Conservation (phyloP, 1,140 invertebrate genomes). For the Halotydeus destructor region DNA sequence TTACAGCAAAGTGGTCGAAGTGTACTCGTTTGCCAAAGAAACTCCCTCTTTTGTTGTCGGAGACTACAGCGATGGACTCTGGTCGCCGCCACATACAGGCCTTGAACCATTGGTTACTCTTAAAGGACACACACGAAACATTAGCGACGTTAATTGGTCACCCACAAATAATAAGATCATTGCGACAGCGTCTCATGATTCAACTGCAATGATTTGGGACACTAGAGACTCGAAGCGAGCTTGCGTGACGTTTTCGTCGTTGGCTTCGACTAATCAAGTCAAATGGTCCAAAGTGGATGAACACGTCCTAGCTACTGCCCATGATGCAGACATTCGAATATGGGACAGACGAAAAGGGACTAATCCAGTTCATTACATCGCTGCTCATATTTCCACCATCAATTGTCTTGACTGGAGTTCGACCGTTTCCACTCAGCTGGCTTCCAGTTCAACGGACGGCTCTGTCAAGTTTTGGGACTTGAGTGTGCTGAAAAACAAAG, state of each 20-base stretch:
- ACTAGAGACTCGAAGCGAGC: slow-evolving; percentile 38
- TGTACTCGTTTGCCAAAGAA: slow-evolving; percentile 10
- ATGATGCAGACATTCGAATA: slow-evolving; percentile 81
- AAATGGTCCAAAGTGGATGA: slow-evolving; percentile 70
- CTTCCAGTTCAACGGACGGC: slow-evolving; percentile 81
- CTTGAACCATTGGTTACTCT: slow-evolving; percentile 47
- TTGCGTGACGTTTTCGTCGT: slow-evolving; percentile 50
- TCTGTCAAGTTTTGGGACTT: slow-evolving; percentile 83
- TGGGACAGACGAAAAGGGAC: slow-evolving; percentile 76
- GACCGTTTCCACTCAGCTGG: slow-evolving; percentile 48
- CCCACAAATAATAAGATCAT: slow-evolving; percentile 63
- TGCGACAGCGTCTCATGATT: slow-evolving; percentile 79
- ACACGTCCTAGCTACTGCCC: slow-evolving; percentile 68
- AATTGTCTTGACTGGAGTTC: slow-evolving; percentile 85
- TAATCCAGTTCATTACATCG: slow-evolving; percentile 69
- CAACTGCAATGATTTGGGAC: slow-evolving; percentile 82
- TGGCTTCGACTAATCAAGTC: slow-evolving; percentile 76
- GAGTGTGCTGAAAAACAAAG: slow-evolving; percentile 44
- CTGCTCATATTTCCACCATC: slow-evolving; percentile 77
- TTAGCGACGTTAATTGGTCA: slow-evolving; percentile 77
- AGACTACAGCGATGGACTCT: slow-evolving; percentile 55
- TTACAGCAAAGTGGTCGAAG: slow-evolving; percentile 15
- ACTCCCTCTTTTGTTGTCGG: slow-evolving; percentile 5
- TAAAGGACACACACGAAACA: slow-evolving; percentile 59
- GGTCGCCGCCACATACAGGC: slow-evolving; percentile 42